Evolutionary conservation across 1,140 invertebrate species (phyloP), one percentile per base, ranked within the genome.

Genomic region (Zophobas atratus): DNA sequence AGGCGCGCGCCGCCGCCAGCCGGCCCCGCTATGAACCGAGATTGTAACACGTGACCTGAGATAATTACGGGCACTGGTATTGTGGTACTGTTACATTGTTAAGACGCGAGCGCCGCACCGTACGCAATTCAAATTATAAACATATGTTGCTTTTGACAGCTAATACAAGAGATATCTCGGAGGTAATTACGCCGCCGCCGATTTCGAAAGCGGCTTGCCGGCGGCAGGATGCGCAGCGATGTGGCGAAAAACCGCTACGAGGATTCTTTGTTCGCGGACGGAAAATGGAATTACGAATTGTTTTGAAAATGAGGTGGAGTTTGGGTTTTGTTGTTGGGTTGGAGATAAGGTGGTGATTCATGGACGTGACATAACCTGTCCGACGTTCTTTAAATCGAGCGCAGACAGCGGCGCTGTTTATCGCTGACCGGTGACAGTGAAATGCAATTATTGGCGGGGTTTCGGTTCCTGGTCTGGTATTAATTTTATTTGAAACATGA

Each of bases 141-240:
- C 83, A 82, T 84, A 84, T 82, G 82, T 84, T 84, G 74, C 51
- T 79, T 81, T 78, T 82, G 83, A 82, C 83, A 82, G 80, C 76
- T 78, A 75, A 80, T 81, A 75, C 74, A 32, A 75, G 55, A 76
- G 77, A 82, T 80, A 78, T 79, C 75, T 75, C 41, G 38, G 43
- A 63, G 57, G 63, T 80, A 80, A 80, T 80, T 80, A 76, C 70
- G 32, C 38, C 34, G 63, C 49, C 35, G 67, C 36, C 41, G 67
- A 43, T 70, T 70, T 70, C 67, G 67, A 70, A 70, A 70, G 2
- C 32, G 34, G 2, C 35, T 8, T 20, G 67, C 67, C 67, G 46
- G 8, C 67, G n/a, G 60, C 35, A 33, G 1, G 56, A 33, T 4
- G 49, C 49, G 2, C 32, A 6, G 6, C 53, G 53, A 55, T 20